These are phyloP conservation scores for Acanthornis magna DNA, from an alignment of 2,797 vertebrate species.

Conservation along the genomic window DNA sequence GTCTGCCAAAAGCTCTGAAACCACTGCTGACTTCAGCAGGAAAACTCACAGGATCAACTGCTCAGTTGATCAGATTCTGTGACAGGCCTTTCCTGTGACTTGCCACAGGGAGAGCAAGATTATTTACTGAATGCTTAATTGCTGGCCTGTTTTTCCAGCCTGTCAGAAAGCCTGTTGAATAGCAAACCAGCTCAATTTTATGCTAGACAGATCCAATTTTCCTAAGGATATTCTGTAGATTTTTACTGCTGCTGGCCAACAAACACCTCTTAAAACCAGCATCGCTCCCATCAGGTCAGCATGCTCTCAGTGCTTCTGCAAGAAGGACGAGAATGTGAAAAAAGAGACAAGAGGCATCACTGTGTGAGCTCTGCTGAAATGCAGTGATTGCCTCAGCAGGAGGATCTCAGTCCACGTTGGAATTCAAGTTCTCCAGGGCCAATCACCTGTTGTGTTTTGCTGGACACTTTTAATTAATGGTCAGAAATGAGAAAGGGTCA, in stretches of 20 bases:
- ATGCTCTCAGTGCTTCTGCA: not conserved
- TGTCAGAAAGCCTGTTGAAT: not conserved
- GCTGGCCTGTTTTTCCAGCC: not conserved
- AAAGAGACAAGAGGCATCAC: not conserved
- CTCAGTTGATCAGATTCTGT: not conserved
- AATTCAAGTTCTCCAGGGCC: not conserved
- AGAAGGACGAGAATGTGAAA: not conserved
- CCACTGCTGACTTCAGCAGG: not conserved
- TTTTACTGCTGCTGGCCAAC: not conserved
- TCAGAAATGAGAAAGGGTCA: not conserved
- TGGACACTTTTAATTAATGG: not conserved
- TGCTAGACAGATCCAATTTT: not conserved
- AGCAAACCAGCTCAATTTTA: not conserved
- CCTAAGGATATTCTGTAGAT: not conserved
- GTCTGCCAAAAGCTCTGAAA: not conserved
- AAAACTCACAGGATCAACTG: not conserved
- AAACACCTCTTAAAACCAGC: not conserved
- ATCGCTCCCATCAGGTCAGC: accelerated
- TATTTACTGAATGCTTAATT: not conserved
- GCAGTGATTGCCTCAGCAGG: not conserved
- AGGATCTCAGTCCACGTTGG: not conserved
- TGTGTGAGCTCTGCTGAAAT: not conserved
- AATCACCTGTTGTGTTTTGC: not conserved
- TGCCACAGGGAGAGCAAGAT: not conserved
- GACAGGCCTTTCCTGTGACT: not conserved